These are phyloP conservation scores for Muntiacus reevesi DNA, from an alignment of 2,113 vertebrate species.

Conservation along the genomic window DNA sequence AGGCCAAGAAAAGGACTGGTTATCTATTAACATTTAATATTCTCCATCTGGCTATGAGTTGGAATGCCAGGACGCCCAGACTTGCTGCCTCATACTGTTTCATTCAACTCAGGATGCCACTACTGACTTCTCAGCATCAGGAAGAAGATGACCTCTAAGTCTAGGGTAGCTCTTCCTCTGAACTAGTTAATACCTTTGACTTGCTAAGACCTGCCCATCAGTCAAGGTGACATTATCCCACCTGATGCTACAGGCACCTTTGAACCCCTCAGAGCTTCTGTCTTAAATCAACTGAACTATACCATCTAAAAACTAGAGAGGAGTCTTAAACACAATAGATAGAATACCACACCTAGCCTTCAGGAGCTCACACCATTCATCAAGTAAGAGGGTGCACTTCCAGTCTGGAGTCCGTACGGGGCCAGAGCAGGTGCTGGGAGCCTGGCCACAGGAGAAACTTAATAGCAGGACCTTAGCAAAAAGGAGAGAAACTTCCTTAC, in stretches of 20 bases:
- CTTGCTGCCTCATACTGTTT: neutral
- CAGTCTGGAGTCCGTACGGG: accelerated
- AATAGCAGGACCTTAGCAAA: neutral
- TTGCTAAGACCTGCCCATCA: neutral
- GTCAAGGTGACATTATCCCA: neutral
- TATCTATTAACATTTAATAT: neutral
- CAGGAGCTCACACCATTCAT: neutral
- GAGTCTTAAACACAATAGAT: neutral
- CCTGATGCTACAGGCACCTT: neutral
- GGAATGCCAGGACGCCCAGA: neutral
- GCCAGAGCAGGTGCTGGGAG: too few species aligned
- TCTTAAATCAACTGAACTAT: neutral
- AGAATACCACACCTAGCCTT: too few species aligned
- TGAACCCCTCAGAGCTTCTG: neutral
- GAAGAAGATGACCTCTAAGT: neutral
- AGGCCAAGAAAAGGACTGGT: neutral
- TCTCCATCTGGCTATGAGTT: neutral
- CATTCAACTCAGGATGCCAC: too few species aligned
- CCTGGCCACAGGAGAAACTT: neutral
- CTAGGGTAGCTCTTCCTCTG: neutral
- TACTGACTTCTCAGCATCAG: neutral
- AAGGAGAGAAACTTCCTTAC: neutral
- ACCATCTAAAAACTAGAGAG: neutral
- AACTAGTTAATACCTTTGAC: neutral
- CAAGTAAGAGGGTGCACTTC: neutral